Conservation (phyloP, 1,140 invertebrate species). For the Batillaria attramentaria region DNA sequence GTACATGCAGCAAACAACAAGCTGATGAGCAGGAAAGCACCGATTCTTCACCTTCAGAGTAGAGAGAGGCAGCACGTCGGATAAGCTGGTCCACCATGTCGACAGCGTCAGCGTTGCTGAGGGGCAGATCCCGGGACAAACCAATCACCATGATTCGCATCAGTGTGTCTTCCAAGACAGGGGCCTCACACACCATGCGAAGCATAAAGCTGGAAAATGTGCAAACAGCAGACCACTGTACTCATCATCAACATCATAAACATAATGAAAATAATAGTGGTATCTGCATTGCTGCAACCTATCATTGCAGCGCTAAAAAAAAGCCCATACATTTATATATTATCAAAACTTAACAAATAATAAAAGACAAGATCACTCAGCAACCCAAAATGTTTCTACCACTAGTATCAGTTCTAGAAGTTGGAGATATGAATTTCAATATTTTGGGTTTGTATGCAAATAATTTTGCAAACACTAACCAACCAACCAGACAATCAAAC, state of each 20-base stretch:
- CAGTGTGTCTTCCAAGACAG: conserved; percentile 86
- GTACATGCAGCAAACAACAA: background rate
- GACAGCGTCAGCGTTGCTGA: conserved; percentile 85
- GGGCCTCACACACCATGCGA: conserved; percentile 88
- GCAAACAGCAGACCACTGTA: no score
- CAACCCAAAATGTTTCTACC: no score
- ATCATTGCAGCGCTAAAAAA: no score
- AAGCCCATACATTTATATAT: no score
- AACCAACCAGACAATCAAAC: no score
- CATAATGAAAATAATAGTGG: conserved; percentile 17
- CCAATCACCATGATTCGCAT: conserved; percentile 87
- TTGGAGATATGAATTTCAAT: no score
- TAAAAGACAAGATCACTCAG: no score
- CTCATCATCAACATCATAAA: conserved; percentile 11
- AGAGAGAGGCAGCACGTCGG: conserved; percentile 84
- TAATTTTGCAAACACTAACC: no score
- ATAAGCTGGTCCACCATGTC: conserved; percentile 90
- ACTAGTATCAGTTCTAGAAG: no score
- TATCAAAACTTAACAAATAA: background rate
- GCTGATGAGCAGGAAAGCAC: no score
- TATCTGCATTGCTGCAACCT: no score
- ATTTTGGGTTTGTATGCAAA: no score
- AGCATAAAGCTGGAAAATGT: conserved; percentile 77
- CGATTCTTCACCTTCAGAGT: conserved; percentile 74
- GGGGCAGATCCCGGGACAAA: conserved; percentile 86